Percentiles rank a stretch among this genome's conserved stretches.
These are phyloP conservation scores for Scaptomyza tumidula DNA, from an alignment of 2,888 invertebrate species.

Conservation along the genomic window DNA sequence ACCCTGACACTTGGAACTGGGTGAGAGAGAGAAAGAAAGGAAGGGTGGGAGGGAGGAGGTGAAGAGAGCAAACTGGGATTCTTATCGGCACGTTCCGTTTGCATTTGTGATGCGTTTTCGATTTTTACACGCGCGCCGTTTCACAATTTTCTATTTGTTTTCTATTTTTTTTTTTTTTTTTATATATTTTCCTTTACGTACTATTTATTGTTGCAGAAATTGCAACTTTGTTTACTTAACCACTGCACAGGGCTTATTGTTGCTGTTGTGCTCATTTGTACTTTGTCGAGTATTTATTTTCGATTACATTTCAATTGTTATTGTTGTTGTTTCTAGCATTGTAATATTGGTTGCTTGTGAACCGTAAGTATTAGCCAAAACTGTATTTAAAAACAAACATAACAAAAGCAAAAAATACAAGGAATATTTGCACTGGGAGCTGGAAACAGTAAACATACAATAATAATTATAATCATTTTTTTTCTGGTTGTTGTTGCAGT, in stretches of 20 bases:
- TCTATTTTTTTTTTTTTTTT: conserved; percentile 42
- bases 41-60: background rate
- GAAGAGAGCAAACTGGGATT: background rate
- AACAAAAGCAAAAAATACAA: conserved; percentile 8
- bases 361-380: conserved; percentile 50
- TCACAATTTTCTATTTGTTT: conserved; percentile 36
- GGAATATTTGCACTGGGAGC: background rate
- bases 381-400: conserved; percentile 36
- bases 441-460: conserved; percentile 17
- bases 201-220: conserved; percentile 59
- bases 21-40: background rate
- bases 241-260: conserved; percentile 24
- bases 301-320: conserved; percentile 64
- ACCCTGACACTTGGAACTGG: conserved; percentile 24
- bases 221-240: conserved; percentile 75
- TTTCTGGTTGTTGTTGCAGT: conserved; percentile 30
- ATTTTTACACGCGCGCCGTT: conserved; percentile 59
- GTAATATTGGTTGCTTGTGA: conserved; percentile 33
- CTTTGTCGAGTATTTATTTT: conserved; percentile 65
- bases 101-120: conserved; percentile 76
- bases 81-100: conserved; percentile 50
- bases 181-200: no score
- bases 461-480: conserved; percentile 55
- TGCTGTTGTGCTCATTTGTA: conserved; percentile 48
- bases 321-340: conserved; percentile 25